Base-by-base conservation (phyloP, 92 coral and sea anemone species). In the Plumapathes pennacea region DNA sequence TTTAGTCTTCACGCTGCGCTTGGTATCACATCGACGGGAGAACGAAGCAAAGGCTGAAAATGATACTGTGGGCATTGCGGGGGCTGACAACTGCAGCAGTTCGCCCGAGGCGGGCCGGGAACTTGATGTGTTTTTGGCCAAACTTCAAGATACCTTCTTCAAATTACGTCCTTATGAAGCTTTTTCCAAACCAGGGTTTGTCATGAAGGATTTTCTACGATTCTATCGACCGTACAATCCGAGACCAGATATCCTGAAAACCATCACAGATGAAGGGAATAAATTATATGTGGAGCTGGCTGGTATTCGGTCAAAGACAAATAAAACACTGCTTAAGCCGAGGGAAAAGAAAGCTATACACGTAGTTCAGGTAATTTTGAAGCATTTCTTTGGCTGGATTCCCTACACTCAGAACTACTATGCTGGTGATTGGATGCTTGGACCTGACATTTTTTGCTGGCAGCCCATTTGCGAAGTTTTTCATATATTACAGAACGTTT, bases 341-440 rank as follows among this genome's bases (percentile, higher is more conserved):
- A 59, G 85, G 42, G 95, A 86, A 10, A 57, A 70, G 28, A 76
- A 76, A 32, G 95, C 68, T 3, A 4, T 82, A 20, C 58, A 86
- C 41, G 89, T 86, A 32, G 88, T 69, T 15, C 78, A 58, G 34
- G 78, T 59, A 7, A 66, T 66, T 19, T 63, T 90, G 31, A 41
- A 76, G 37, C 62, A 73, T 7, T 81, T 73, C 20, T 76, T 71
- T 34, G 84, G 83, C 0, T 71, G 60, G 59, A 58, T 57, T 5
- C 96, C 97, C 5, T 77, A 67, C 10, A 79, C 60, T 23, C 50
- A 66, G 9, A 80, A 81, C 27, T 92, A 89, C 58, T 92, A 88
- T 48, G 47, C 69, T 15, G 98, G 98, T 0, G 96, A 84, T 44
- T 92, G 91, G 91, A 47, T 92, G 72, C 36, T 92, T 0, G 98